A percentile compares a stretch with the other conserved stretches of the same genome.
phyloP scores from a whole-genome alignment of 1,140 invertebrate genomes.

The roundworm (Caenorhabditis elegans) region WBcel235 BX284602.5:5913001-5913500 shows the following conservation, averaged over 20 bases:
- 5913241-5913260: not conserved
- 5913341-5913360: not conserved
- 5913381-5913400: constrained; percentile 8
- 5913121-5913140: not conserved
- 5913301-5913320: not conserved
- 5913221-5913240: not conserved
- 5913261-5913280: not conserved
- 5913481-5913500: not conserved
- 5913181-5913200: not conserved
- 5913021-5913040: too few species aligned
- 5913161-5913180: not conserved
- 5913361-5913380: not conserved
- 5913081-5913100: too few species aligned
- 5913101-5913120: too few species aligned
- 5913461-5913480: not conserved
- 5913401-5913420: not conserved
- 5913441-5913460: not conserved
- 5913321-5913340: not conserved
- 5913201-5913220: not conserved
- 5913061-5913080: too few species aligned
- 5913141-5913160: not conserved
- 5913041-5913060: too few species aligned
- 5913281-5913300: constrained; percentile 13
- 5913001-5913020: too few species aligned
- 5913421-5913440: not conserved